Evolutionary conservation across 2,797 vertebrate genomes (phyloP).

Genomic region (Syngnathus acus): DNA sequence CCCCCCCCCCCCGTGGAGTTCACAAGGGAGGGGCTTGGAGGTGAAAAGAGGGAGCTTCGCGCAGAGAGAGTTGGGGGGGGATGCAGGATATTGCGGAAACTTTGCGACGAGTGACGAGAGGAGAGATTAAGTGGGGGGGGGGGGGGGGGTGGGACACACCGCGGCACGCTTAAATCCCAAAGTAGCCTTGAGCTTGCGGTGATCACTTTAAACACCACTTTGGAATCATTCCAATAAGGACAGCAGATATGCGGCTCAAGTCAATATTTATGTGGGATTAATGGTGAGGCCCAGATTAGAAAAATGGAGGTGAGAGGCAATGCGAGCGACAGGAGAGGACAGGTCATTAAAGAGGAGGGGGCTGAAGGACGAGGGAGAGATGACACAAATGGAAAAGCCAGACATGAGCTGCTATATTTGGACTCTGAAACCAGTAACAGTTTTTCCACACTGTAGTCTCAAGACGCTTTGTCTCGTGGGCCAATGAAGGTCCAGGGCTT

Average conservation of each 20-base stretch:
- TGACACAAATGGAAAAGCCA: neutral
- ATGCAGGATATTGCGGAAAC: constrained; percentile 24
- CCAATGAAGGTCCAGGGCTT: constrained; percentile 50
- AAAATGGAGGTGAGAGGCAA: neutral
- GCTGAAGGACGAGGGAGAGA: neutral
- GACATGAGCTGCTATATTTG: neutral
- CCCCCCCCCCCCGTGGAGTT: constrained; percentile 54
- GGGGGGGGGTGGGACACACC: constrained; percentile 3
- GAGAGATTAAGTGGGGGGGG: constrained; percentile 15
- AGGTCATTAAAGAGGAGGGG: neutral
- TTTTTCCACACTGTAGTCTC: constrained; percentile 14
- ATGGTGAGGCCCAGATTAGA: constrained; percentile 5
- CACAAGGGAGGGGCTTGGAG: constrained; percentile 30
- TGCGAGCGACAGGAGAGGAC: neutral
- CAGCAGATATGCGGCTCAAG: constrained; percentile 2
- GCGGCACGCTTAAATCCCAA: constrained; percentile 40
- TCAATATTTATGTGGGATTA: constrained; percentile 7
- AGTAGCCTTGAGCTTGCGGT: neutral
- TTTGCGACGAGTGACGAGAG: constrained; percentile 18
- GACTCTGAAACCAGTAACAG: neutral
- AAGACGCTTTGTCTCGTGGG: constrained; percentile 38
- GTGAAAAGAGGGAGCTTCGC: constrained; percentile 15
- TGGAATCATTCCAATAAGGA: constrained; percentile 18
- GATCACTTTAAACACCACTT: constrained; percentile 18
- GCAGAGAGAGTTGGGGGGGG: constrained; percentile 39